A percentile compares a stretch with the other conserved stretches of the same genome.
Evolutionary conservation across 2,113 vertebrate genomes (phyloP).

Genomic region (Lepus europaeus): DNA sequence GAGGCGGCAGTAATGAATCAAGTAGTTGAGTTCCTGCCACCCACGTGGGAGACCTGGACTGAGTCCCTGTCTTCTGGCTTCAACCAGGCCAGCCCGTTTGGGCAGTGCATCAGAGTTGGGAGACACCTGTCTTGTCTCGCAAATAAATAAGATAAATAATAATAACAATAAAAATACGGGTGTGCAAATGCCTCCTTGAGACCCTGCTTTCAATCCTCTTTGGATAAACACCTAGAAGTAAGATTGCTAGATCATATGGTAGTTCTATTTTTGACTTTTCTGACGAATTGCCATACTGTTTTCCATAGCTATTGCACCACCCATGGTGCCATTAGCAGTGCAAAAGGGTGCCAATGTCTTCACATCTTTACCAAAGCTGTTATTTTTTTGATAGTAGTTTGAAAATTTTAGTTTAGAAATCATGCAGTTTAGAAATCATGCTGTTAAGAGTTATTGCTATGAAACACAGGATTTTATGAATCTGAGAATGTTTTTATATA

Average conservation of each 20-base stretch:
- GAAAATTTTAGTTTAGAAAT: neutral
- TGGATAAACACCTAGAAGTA: neutral
- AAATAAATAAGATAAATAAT: too few species aligned
- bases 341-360: neutral
- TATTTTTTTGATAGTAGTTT: neutral
- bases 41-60: too few species aligned
- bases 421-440: slow-evolving; percentile 40
- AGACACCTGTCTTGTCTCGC: too few species aligned
- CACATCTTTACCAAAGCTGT: neutral
- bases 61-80: too few species aligned
- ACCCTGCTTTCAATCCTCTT: neutral
- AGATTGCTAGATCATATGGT: neutral
- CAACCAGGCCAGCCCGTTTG: too few species aligned
- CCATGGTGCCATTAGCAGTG: neutral
- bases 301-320: neutral
- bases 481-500: neutral
- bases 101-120: too few species aligned
- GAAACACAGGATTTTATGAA: slow-evolving; percentile 8
- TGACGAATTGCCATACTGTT: neutral
- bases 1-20: too few species aligned
- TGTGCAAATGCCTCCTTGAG: neutral
- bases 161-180: too few species aligned
- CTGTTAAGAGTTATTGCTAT: neutral
- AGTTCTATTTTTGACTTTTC: neutral
- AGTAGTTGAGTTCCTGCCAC: too few species aligned